A percentile compares a stretch with the other conserved stretches of the same genome.
Conservation (phyloP, 1,140 invertebrate genomes). For the Temnothorax longispinosus region DNA sequence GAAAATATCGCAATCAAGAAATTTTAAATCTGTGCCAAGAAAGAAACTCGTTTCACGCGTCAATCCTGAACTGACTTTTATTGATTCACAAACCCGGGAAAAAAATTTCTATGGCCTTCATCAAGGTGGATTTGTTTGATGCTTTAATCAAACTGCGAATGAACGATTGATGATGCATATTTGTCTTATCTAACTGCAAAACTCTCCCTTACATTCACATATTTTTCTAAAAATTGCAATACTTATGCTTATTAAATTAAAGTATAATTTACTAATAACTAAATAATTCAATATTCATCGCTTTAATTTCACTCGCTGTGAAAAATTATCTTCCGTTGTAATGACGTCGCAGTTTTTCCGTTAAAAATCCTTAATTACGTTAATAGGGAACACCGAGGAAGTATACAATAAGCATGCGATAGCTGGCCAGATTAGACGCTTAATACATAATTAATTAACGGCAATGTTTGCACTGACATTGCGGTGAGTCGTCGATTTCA, state of each 20-base stretch:
- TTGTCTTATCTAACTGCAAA: neutral
- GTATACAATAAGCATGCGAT: neutral
- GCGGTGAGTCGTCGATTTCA: conserved; percentile 65
- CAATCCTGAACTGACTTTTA: conserved; percentile 7
- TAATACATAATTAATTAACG: conserved; percentile 51
- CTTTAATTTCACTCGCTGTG: neutral
- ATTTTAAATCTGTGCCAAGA: conserved; percentile 32
- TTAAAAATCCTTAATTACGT: conserved; percentile 2
- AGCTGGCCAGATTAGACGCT: neutral
- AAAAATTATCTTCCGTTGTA: neutral
- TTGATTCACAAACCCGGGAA: conserved; percentile 16
- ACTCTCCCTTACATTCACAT: neutral
- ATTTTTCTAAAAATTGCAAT: neutral
- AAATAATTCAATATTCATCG: neutral
- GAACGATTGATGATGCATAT: conserved; percentile 17
- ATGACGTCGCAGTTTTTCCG: neutral
- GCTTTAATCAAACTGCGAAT: conserved; percentile 37
- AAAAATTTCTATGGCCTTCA: conserved; percentile 38
- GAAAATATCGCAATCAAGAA: conserved; percentile 30
- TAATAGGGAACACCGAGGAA: neutral
- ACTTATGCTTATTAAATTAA: neutral
- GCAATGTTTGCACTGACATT: neutral
- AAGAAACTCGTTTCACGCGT: conserved; percentile 31
- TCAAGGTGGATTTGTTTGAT: conserved; percentile 22
- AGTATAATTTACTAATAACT: neutral